Evolutionary conservation across 2,888 invertebrate genomes (phyloP).

Genomic region (Ramazzottius varieornatus): DNA sequence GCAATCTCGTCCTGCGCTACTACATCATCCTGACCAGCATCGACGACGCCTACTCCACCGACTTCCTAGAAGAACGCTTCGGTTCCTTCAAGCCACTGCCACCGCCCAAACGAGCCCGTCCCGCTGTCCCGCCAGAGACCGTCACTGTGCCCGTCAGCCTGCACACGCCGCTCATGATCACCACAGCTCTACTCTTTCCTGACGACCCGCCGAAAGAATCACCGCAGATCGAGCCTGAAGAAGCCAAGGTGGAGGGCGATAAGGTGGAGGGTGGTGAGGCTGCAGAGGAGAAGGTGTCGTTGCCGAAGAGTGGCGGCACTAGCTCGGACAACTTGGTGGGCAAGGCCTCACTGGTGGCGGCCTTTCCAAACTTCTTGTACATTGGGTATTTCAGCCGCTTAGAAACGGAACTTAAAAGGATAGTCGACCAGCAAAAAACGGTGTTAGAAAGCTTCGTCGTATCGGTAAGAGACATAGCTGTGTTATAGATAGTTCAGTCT

Average conservation of each 20-base stretch:
- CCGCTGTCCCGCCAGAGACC: neutral
- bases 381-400: slow-evolving; percentile 1
- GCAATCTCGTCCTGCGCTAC: neutral
- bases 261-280: no score
- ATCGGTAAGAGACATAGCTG: no score
- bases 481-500: no score
- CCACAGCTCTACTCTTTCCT: neutral
- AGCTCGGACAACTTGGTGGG: neutral
- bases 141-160: neutral
- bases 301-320: neutral
- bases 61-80: neutral
- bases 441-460: neutral
- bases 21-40: neutral
- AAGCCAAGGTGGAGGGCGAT: no score
- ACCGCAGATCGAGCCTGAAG: no score
- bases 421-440: neutral
- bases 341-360: neutral
- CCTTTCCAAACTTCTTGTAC: neutral
- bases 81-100: neutral
- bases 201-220: no score
- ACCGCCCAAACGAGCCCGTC: neutral
- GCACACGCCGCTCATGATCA: neutral
- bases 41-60: neutral
- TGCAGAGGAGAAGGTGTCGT: no score
- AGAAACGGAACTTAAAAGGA: neutral